These are phyloP conservation scores for Proteles cristata DNA, from an alignment of 2,113 vertebrate genomes.

Conservation along the genomic window DNA sequence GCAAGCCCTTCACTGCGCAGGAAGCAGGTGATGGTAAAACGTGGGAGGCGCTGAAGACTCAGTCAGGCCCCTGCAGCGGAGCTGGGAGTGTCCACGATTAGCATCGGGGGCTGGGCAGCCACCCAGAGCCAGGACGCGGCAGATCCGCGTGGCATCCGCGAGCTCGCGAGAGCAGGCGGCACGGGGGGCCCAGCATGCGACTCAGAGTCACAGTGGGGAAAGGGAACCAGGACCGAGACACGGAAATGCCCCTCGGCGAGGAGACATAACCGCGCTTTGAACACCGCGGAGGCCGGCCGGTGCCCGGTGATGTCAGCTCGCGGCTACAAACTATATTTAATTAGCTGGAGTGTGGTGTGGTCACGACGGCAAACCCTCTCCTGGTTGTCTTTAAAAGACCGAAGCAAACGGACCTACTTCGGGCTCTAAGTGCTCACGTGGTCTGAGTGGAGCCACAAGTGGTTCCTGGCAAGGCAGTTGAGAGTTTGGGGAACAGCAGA, in stretches of 20 bases:
- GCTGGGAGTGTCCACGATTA: rapidly evolving
- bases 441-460: background rate
- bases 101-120: background rate
- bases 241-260: background rate
- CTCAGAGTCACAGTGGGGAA: rapidly evolving
- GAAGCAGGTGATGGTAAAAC: rapidly evolving
- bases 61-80: rapidly evolving
- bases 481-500: background rate
- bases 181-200: rapidly evolving
- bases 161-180: rapidly evolving
- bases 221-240: rapidly evolving
- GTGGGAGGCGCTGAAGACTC: background rate
- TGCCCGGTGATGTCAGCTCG: rapidly evolving
- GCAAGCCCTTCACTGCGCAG: rapidly evolving
- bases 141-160: rapidly evolving
- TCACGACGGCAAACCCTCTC: rapidly evolving
- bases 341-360: rapidly evolving
- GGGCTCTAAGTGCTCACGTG: rapidly evolving
- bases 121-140: rapidly evolving
- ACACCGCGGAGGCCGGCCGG: rapidly evolving
- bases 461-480: too few relatives aligned
- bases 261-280: rapidly evolving
- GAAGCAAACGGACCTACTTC: rapidly evolving
- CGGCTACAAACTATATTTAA: background rate
- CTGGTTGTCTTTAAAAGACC: background rate